A percentile compares a stretch with the other conserved stretches of the same genome.
Conservation (phyloP, 2,113 vertebrate genomes). For the Pseudolaguvia tuberculata region DNA sequence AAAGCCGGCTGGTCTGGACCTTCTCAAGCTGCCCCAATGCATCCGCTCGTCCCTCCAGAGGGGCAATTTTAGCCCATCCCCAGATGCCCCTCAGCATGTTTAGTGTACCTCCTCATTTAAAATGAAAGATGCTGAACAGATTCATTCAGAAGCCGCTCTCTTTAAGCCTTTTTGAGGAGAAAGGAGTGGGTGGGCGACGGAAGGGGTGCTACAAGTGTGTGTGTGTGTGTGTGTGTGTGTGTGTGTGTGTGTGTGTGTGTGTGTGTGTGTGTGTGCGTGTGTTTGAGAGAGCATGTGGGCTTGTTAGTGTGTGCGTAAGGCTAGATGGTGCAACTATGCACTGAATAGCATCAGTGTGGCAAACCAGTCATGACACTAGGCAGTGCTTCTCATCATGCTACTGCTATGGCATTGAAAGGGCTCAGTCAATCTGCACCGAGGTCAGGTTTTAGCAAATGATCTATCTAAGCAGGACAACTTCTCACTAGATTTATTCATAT, state of each 20-base stretch:
- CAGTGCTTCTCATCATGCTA: constrained; percentile 63
- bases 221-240: constrained; percentile 11
- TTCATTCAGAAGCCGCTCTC: constrained; percentile 84
- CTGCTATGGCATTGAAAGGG: constrained; percentile 41
- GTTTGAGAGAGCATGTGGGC: constrained; percentile 10
- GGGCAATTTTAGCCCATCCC: constrained; percentile 77
- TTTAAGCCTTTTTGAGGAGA: constrained; percentile 58
- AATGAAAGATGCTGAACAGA: constrained; percentile 92
- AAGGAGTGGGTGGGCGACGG: constrained; percentile 52
- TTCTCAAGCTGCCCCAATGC: constrained; percentile 77
- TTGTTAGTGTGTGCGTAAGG: constrained; percentile 23
- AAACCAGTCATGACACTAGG: constrained; percentile 68
- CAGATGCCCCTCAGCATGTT: constrained; percentile 85
- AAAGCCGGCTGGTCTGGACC: constrained; percentile 74
- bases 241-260: constrained; percentile 9
- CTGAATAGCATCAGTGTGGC: constrained; percentile 77
- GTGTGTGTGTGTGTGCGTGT: constrained; percentile 28
- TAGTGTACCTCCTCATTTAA: constrained; percentile 85
- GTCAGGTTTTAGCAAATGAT: constrained; percentile 45
- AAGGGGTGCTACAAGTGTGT: constrained; percentile 31
- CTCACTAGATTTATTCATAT: constrained; percentile 53
- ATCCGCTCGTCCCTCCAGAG: constrained; percentile 75
- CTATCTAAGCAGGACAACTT: constrained; percentile 31
- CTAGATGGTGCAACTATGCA: constrained; percentile 60
- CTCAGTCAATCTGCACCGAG: constrained; percentile 57